These are phyloP conservation scores for Brienomyrus brachyistius DNA, from an alignment of 2,113 vertebrate species.

Conservation along the genomic window DNA sequence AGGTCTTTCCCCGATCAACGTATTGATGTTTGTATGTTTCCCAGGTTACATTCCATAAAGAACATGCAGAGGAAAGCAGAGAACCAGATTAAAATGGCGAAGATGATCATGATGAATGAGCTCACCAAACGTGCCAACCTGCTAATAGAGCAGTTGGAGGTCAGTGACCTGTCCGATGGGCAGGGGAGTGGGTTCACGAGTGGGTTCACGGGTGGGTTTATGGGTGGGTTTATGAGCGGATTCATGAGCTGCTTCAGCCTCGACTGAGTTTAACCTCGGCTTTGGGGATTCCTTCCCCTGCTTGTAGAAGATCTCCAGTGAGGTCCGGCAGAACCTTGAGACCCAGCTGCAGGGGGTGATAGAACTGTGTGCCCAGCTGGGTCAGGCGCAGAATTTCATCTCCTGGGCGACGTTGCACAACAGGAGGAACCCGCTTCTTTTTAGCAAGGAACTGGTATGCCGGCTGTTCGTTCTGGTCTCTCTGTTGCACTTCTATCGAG, in stretches of 20 bases:
- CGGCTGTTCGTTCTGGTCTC: neutral
- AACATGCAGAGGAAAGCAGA: slow-evolving; percentile 87
- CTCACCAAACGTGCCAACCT: slow-evolving; percentile 88
- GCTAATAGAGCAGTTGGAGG: slow-evolving; percentile 94
- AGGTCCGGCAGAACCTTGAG: slow-evolving; percentile 80
- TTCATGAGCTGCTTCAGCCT: neutral
- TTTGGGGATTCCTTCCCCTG: slow-evolving; percentile 20
- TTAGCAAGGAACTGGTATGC: slow-evolving; percentile 92
- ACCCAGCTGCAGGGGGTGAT: slow-evolving; percentile 83
- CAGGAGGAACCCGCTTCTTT: slow-evolving; percentile 77
- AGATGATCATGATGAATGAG: slow-evolving; percentile 95
- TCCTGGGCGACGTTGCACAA: slow-evolving; percentile 87
- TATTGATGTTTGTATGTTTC: slow-evolving; percentile 39
- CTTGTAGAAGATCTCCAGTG: slow-evolving; percentile 76
- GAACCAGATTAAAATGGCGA: slow-evolving; percentile 98
- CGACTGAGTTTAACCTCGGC: neutral
- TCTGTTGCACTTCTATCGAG: neutral
- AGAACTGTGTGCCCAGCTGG: slow-evolving; percentile 82
- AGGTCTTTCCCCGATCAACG: neutral
- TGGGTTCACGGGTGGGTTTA: too few relatives aligned
- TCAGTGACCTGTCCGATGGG: slow-evolving; percentile 41
- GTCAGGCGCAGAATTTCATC: slow-evolving; percentile 93
- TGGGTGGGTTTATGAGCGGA: neutral
- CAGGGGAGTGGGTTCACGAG: neutral
- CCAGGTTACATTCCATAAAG: slow-evolving; percentile 85